phyloP scores from a whole-genome alignment of 2,888 invertebrate genomes.

The Dorcus hopei region DNA sequence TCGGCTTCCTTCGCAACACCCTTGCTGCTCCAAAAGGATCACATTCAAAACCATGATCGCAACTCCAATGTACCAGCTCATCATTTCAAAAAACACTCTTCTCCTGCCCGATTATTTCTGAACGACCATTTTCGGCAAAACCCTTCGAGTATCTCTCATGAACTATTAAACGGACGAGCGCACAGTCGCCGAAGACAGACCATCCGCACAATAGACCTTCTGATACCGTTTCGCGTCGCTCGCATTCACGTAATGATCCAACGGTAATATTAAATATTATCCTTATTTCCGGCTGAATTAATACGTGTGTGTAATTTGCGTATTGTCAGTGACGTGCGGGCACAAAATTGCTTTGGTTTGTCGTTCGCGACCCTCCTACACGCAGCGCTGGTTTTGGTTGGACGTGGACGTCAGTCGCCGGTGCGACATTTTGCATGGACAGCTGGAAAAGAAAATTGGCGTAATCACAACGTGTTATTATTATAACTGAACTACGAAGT shows the following conservation, averaged over 20 bases:
- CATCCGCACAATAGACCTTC: neutral
- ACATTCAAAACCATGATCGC: conserved; percentile 10
- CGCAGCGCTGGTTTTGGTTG: conserved; percentile 7
- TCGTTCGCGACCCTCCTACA: conserved; percentile 3
- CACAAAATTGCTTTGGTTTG: neutral
- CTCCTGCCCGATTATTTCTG: neutral
- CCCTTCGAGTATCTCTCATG: neutral
- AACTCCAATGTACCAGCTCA: conserved; percentile 18
- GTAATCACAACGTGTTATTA: conserved; percentile 11
- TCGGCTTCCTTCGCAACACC: conserved; percentile 15
- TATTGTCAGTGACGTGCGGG: conserved; percentile 9
- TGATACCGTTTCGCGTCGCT: conserved; percentile 20
- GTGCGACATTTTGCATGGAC: conserved; percentile 30
- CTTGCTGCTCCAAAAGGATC: conserved; percentile 4
- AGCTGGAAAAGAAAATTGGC: conserved; percentile 30
- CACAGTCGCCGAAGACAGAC: neutral
- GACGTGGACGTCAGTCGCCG: conserved; percentile 19
- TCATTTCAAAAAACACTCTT: conserved; percentile 8
- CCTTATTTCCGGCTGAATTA: conserved; percentile 45
- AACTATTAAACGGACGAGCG: conserved; percentile 7
- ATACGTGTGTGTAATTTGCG: conserved; percentile 20
- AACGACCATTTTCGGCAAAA: conserved; percentile 3
- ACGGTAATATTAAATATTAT: conserved; percentile 45
- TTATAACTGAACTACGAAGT: conserved; percentile 13
- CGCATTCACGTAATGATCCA: conserved; percentile 36